Evolutionary conservation across 2,113 vertebrate species (phyloP), one percentile per base, ranked within the genome.

Genomic region (Dicerorhinus sumatrensis): DNA sequence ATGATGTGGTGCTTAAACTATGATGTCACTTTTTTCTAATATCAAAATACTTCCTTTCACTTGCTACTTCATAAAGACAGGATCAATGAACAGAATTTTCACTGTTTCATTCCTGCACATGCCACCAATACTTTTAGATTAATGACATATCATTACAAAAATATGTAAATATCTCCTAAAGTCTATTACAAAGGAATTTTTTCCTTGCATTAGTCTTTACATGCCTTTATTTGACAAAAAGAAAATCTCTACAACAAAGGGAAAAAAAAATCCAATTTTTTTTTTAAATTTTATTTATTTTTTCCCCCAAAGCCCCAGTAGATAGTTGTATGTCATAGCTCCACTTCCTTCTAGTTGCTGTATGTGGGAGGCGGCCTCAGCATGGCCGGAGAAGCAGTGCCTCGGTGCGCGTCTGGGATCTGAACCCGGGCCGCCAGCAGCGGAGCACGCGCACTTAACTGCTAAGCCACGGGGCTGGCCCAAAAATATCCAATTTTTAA

Each of bases 251-350:
- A 36, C 4, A 94, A 36, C 4, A 46, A 92, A 97, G 88, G 73
- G 2, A 31, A 36, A 96, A 96, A 25, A 46, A 92, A 97, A 91
- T 33, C 8, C 25, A 67, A 73, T 76, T 77, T 94, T 94, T 85
- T n/a, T n/a, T n/a, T n/a, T n/a, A n/a, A n/a, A n/a, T n/a, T n/a
- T n/a, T n/a, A n/a, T n/a, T n/a, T n/a, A n/a, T n/a, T n/a, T n/a
- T n/a, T n/a, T n/a, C n/a, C n/a, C n/a, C n/a, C n/a, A n/a, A n/a
- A n/a, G n/a, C n/a, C n/a, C n/a, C n/a, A n/a, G n/a, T n/a, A n/a
- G n/a, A n/a, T n/a, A n/a, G n/a, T n/a, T n/a, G n/a, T n/a, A n/a
- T n/a, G n/a, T n/a, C n/a, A n/a, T n/a, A n/a, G n/a, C n/a, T n/a
- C n/a, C n/a, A n/a, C n/a, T n/a, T n/a, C n/a, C n/a, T n/a, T n/a